Evolutionary conservation across 2,888 invertebrate species (phyloP).

Genomic region (Tholera decimalis): DNA sequence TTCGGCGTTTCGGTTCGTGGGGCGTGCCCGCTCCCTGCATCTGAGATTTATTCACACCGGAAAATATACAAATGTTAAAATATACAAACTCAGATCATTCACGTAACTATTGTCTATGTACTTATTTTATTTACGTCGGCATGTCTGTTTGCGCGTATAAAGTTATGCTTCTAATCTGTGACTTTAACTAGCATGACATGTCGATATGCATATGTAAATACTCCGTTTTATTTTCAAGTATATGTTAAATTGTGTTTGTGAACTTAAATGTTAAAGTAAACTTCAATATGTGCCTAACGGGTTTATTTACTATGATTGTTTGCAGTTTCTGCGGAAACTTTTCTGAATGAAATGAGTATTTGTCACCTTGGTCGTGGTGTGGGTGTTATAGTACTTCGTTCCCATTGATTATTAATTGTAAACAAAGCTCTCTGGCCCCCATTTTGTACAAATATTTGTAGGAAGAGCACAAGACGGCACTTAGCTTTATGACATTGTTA

Average conservation of each 20-base stretch:
- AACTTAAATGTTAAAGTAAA: constrained; percentile 42
- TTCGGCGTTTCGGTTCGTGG: constrained; percentile 65
- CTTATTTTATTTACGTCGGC: constrained; percentile 67
- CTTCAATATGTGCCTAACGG: constrained; percentile 53
- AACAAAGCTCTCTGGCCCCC: constrained; percentile 75
- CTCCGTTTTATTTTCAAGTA: constrained; percentile 41
- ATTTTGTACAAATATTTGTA: constrained; percentile 84
- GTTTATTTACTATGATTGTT: constrained; percentile 55
- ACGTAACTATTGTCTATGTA: constrained; percentile 72
- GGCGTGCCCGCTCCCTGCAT: constrained; percentile 63
- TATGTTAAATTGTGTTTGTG: constrained; percentile 41
- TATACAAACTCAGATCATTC: constrained; percentile 82
- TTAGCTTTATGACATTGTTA: constrained; percentile 83
- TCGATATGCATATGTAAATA: constrained; percentile 32
- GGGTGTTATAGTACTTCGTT: constrained; percentile 67
- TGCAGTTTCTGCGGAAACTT: constrained; percentile 54
- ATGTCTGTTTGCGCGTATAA: constrained; percentile 48
- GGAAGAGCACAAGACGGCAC: constrained; percentile 83
- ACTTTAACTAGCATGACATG: constrained; percentile 23
- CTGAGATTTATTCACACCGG: constrained; percentile 79
- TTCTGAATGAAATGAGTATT: constrained; percentile 62
- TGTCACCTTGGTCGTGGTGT: constrained; percentile 48
- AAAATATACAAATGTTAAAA: constrained; percentile 80
- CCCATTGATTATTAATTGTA: constrained; percentile 83
- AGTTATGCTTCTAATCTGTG: constrained; percentile 17